phyloP scores from a whole-genome alignment of 2,888 invertebrate species.

The Charanyca ferruginea region DNA sequence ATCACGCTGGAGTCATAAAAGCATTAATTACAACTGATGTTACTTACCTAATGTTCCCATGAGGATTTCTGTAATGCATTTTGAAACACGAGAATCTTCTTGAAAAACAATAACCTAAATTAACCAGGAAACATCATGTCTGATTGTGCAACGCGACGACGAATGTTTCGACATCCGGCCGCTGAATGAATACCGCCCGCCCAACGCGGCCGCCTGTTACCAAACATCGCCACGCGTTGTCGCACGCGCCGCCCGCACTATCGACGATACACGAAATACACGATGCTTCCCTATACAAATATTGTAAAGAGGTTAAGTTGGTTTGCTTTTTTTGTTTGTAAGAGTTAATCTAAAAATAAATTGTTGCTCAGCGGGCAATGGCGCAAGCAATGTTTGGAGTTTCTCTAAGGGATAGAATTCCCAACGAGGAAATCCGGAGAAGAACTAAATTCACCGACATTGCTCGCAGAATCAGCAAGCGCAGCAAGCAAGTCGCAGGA shows the following conservation, averaged over 20 bases:
- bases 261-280: neutral
- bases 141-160: slow-evolving; percentile 71
- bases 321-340: too few relatives aligned
- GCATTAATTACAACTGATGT: slow-evolving; percentile 40
- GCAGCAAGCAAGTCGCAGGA: too few relatives aligned
- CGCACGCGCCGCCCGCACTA: slow-evolving; percentile 9
- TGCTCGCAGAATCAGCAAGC: too few relatives aligned
- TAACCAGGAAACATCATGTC: slow-evolving; percentile 76
- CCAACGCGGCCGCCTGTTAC: slow-evolving; percentile 39
- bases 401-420: too few relatives aligned
- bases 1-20: slow-evolving; percentile 41
- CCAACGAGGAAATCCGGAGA: too few relatives aligned
- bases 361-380: too few relatives aligned
- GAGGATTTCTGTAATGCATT: slow-evolving; percentile 30
- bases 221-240: slow-evolving; percentile 53
- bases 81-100: slow-evolving; percentile 61
- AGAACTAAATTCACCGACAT: too few relatives aligned
- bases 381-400: too few relatives aligned
- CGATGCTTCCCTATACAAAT: too few relatives aligned
- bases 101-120: slow-evolving; percentile 75
- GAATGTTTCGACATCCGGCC: slow-evolving; percentile 59
- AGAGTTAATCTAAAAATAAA: too few relatives aligned
- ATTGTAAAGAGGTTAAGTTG: too few relatives aligned
- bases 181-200: slow-evolving; percentile 50
- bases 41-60: slow-evolving; percentile 31